Conservation (phyloP, 2,888 invertebrate genomes). For the Scaptomyza parva region DNA sequence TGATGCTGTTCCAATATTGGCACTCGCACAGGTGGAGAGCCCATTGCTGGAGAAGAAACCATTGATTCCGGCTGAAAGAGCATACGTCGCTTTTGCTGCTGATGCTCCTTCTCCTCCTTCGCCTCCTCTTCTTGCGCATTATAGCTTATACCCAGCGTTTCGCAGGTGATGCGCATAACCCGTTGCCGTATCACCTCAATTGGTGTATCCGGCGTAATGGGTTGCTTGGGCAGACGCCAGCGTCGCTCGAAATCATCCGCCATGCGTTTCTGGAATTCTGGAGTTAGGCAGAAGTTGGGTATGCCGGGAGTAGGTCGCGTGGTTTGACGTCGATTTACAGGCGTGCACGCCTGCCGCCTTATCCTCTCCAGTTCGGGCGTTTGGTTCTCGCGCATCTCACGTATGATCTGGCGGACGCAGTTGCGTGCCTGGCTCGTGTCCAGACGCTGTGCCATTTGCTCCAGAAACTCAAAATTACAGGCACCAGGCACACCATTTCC, state of each 20-base stretch:
- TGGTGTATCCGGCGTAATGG: slow-evolving; percentile 81
- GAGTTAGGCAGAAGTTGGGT: slow-evolving; percentile 83
- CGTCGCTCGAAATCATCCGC: slow-evolving; percentile 83
- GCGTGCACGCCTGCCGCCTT: slow-evolving; percentile 82
- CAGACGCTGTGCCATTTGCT: slow-evolving; percentile 76
- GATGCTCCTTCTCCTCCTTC: slow-evolving; percentile 8
- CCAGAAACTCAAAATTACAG: slow-evolving; percentile 72
- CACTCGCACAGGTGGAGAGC: too few relatives aligned
- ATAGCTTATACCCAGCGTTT: slow-evolving; percentile 79
- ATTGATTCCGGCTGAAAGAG: too few relatives aligned
- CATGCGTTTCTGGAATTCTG: slow-evolving; percentile 83
- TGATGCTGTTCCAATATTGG: too few relatives aligned
- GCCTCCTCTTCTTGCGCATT: slow-evolving; percentile 44
- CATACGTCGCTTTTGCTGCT: too few relatives aligned
- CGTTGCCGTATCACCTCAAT: slow-evolving; percentile 79
- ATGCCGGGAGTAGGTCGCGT: slow-evolving; percentile 74
- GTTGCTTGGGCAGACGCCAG: slow-evolving; percentile 82
- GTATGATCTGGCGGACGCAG: slow-evolving; percentile 80
- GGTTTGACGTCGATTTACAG: slow-evolving; percentile 74
- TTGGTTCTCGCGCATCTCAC: slow-evolving; percentile 82
- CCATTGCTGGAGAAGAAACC: too few relatives aligned
- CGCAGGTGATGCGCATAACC: slow-evolving; percentile 81
- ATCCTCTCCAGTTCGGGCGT: slow-evolving; percentile 83
- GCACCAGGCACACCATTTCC: slow-evolving; percentile 19
- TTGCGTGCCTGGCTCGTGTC: slow-evolving; percentile 80